phyloP scores from a whole-genome alignment of 2,113 vertebrate genomes.

The Naja naja region DNA sequence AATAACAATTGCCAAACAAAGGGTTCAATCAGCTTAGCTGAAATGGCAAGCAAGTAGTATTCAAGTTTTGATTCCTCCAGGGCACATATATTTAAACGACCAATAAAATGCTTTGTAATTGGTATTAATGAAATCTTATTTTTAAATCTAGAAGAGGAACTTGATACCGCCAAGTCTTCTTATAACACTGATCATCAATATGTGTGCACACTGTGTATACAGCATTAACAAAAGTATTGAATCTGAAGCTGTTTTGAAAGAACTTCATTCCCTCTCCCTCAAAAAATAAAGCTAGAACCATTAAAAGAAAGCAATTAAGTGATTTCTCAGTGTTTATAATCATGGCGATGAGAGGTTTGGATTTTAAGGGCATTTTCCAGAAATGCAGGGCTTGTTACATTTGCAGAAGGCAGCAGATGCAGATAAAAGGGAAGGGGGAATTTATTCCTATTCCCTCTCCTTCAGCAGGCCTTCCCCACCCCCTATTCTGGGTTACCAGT shows the following conservation, averaged over 20 bases:
- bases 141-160: background rate
- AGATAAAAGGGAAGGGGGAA: background rate
- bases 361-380: background rate
- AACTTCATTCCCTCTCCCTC: rapidly evolving
- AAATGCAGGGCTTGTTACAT: background rate
- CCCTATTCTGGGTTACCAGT: background rate
- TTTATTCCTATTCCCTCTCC: background rate
- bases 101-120: background rate
- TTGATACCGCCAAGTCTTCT: background rate
- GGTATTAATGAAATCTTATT: background rate
- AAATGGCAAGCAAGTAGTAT: background rate
- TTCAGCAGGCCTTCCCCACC: background rate
- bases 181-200: background rate
- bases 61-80: background rate
- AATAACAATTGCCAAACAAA: background rate
- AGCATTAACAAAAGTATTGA: background rate
- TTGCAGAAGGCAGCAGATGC: too few relatives aligned
- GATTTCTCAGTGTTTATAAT: background rate
- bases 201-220: background rate
- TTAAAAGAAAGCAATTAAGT: background rate
- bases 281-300: background rate
- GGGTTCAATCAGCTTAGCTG: background rate
- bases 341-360: background rate
- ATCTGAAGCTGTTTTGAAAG: background rate
- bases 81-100: background rate